Conservation (phyloP, 2,113 vertebrate species). For the Nycticorax nycticorax region DNA sequence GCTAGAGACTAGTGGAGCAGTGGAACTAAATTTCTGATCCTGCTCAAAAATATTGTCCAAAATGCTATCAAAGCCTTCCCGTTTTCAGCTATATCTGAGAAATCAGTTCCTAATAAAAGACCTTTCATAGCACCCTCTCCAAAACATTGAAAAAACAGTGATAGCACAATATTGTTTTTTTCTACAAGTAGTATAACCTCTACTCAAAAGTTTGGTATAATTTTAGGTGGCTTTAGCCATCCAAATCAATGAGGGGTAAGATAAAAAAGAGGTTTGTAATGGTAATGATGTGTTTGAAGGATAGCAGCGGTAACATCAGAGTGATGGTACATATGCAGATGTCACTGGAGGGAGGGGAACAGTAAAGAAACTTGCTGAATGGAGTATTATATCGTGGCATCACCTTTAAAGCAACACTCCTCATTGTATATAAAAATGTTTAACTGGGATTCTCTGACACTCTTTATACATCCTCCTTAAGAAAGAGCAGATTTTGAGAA, state of each 20-base stretch:
- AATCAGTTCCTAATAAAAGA: neutral
- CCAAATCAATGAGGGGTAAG: neutral
- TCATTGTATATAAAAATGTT: neutral
- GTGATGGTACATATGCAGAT: neutral
- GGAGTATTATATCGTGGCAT: neutral
- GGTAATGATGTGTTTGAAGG: neutral
- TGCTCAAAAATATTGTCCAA: neutral
- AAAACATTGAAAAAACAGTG: neutral
- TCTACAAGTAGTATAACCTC: neutral
- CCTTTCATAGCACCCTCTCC: neutral
- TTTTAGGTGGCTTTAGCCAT: neutral
- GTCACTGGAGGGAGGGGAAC: neutral
- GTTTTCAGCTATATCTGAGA: neutral
- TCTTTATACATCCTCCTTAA: neutral
- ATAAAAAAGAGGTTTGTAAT: neutral
- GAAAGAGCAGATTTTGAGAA: neutral
- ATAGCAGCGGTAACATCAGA: neutral
- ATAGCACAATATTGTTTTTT: neutral
- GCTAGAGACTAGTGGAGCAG: neutral
- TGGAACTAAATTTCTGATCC: neutral
- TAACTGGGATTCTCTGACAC: neutral
- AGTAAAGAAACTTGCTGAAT: neutral
- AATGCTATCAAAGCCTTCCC: neutral
- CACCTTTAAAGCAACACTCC: neutral
- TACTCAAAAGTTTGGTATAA: neutral